Percentiles rank a stretch among this genome's conserved stretches.
These are phyloP conservation scores for Benthosema pterotum DNA, from an alignment of 2,797 vertebrate species.

Conservation along the genomic window DNA sequence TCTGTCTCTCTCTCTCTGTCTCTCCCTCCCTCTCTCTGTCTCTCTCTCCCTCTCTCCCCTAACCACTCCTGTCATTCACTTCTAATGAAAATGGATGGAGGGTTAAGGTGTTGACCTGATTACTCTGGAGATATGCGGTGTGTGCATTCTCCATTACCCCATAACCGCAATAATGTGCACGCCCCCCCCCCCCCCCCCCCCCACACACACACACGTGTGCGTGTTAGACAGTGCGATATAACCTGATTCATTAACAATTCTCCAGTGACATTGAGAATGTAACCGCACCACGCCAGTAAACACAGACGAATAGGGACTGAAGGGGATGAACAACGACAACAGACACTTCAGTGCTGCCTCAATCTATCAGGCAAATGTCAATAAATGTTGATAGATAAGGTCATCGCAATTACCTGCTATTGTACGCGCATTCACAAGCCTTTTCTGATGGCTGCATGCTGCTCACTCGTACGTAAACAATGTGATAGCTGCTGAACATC, in stretches of 20 bases:
- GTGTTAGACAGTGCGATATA: conserved; percentile 1
- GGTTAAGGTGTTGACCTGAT: conserved; percentile 64
- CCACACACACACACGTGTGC: not conserved
- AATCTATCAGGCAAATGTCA: conserved; percentile 21
- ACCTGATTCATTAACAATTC: conserved; percentile 25
- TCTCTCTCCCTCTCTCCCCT: not conserved
- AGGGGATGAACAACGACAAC: conserved; percentile 6
- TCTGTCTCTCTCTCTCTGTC: not conserved
- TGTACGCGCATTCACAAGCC: conserved; percentile 5
- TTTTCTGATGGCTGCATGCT: conserved; percentile 26
- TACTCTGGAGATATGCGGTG: conserved; percentile 36
- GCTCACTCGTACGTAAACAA: conserved; percentile 36
- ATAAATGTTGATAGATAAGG: conserved; percentile 13
- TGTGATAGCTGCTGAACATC: not conserved
- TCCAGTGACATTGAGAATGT: conserved; percentile 24
- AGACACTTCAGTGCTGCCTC: conserved; percentile 2
- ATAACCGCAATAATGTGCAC: not conserved
- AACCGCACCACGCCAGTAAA: conserved; percentile 6
- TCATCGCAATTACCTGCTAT: conserved; percentile 16
- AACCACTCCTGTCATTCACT: conserved; percentile 52
- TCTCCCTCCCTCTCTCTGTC: conserved; percentile 37
- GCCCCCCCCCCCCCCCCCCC: conserved; percentile 4
- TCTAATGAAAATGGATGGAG: conserved; percentile 70
- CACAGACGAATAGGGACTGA: not conserved
- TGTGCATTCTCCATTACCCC: conserved; percentile 37